A percentile compares a stretch with the other conserved stretches of the same genome.
Conservation (phyloP, 37 sponge, comb jelly and placozoan species). For the Chondrilla cf. caribensis region DNA sequence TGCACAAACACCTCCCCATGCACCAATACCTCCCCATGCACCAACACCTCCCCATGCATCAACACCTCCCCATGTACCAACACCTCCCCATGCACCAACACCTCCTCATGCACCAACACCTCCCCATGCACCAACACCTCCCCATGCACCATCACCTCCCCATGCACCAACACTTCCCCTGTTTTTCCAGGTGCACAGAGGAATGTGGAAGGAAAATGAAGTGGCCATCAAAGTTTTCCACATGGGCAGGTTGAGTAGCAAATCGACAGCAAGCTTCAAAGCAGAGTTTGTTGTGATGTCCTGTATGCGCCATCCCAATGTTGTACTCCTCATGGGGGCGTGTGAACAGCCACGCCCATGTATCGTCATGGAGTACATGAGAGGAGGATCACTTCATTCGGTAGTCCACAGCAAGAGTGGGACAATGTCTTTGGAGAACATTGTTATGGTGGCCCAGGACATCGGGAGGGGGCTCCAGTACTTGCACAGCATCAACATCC, state of each 20-base stretch:
- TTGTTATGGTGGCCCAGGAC: slow-evolving; percentile 34
- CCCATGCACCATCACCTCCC: too few relatives aligned
- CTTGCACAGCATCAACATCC: slow-evolving; percentile 81
- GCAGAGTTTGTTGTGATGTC: slow-evolving; percentile 82
- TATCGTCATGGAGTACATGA: slow-evolving; percentile 82
- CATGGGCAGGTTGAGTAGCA: slow-evolving; percentile 40
- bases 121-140: too few relatives aligned
- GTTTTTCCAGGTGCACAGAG: slow-evolving; percentile 42
- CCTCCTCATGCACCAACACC: too few relatives aligned
- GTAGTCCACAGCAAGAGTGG: slow-evolving; percentile 42
- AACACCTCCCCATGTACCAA: too few relatives aligned
- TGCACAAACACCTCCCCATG: too few relatives aligned
- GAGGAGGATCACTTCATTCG: slow-evolving; percentile 63
- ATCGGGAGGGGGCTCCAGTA: slow-evolving; percentile 75
- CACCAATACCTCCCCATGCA: too few relatives aligned
- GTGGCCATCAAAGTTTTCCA: slow-evolving; percentile 71
- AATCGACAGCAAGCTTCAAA: slow-evolving; percentile 54
- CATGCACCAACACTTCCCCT: too few relatives aligned
- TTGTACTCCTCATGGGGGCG: slow-evolving; percentile 84
- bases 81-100: too few relatives aligned
- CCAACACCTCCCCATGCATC: too few relatives aligned
- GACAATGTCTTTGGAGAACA: slow-evolving; percentile 13
- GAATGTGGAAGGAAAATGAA: slow-evolving; percentile 60
- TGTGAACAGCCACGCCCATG: slow-evolving; percentile 70
- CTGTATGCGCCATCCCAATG: slow-evolving; percentile 80